phyloP scores from a whole-genome alignment of 1,140 invertebrate genomes.

The Zaprionus camerounensis region DNA sequence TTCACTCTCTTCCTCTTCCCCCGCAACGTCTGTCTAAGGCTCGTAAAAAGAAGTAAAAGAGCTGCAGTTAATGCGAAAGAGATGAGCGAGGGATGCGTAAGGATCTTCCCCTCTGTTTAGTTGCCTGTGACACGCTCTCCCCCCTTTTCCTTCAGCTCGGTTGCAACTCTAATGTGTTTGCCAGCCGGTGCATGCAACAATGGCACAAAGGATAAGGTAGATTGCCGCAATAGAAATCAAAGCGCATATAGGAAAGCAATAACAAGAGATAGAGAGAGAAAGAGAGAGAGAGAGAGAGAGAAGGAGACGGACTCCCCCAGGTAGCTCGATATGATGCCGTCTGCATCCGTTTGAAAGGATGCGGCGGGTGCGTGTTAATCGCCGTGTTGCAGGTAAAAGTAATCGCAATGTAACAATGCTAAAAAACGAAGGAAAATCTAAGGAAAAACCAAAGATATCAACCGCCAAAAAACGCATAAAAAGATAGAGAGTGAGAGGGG shows the following conservation, averaged over 20 bases:
- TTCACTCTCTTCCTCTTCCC: neutral
- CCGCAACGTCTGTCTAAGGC: conserved; percentile 1
- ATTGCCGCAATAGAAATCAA: conserved; percentile 59
- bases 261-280: conserved; percentile 4
- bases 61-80: conserved; percentile 11
- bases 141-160: conserved; percentile 22
- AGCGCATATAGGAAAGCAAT: conserved; percentile 58
- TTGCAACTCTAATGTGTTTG: conserved; percentile 55
- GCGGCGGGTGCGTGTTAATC: conserved; percentile 55
- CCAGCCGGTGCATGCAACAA: conserved; percentile 60
- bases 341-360: conserved; percentile 22
- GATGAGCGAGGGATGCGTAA: neutral
- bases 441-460: conserved; percentile 19
- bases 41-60: conserved; percentile 9
- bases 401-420: conserved; percentile 59
- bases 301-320: neutral
- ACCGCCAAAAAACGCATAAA: conserved; percentile 42
- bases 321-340: conserved; percentile 13
- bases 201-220: conserved; percentile 49
- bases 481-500: neutral
- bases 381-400: conserved; percentile 58
- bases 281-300: neutral
- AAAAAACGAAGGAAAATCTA: conserved; percentile 7
- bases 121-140: conserved; percentile 1
- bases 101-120: conserved; percentile 20